phyloP scores from a whole-genome alignment of 2,113 vertebrate genomes.

The Laticauda laticaudata region DNA sequence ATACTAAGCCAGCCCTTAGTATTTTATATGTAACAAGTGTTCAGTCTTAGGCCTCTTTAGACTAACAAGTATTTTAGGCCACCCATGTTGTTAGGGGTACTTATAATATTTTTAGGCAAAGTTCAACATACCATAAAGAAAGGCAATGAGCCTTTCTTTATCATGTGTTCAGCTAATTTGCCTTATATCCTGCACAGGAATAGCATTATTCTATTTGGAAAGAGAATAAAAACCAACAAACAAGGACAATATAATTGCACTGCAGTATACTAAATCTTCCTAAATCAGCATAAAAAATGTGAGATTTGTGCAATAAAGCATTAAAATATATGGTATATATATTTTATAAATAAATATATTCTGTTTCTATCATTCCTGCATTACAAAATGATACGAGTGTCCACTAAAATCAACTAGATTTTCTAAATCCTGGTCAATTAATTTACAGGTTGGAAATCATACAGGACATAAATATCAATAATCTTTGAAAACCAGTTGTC shows the following conservation, averaged over 20 bases:
- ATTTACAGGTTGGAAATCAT: not conserved
- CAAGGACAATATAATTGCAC: constrained; percentile 19
- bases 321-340: not conserved
- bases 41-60: not conserved
- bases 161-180: constrained; percentile 36
- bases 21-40: not conserved
- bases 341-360: too few relatives aligned
- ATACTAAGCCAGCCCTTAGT: not conserved
- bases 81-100: constrained; percentile 40
- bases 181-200: constrained; percentile 3
- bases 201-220: constrained; percentile 59
- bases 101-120: constrained; percentile 33
- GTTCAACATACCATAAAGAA: constrained; percentile 55
- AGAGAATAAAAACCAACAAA: constrained; percentile 25
- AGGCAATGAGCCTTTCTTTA: constrained; percentile 38
- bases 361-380: not conserved
- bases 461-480: not conserved
- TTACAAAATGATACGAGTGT: not conserved
- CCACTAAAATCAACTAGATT: not conserved
- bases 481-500: not conserved
- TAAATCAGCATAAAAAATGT: constrained; percentile 24
- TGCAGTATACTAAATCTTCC: constrained; percentile 35
- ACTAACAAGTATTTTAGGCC: constrained; percentile 31
- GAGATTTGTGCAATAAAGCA: constrained; percentile 22
- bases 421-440: constrained; percentile 31